Base-by-base conservation (phyloP, 23 tunicate species). In the Trididemnum clinides region DNA sequence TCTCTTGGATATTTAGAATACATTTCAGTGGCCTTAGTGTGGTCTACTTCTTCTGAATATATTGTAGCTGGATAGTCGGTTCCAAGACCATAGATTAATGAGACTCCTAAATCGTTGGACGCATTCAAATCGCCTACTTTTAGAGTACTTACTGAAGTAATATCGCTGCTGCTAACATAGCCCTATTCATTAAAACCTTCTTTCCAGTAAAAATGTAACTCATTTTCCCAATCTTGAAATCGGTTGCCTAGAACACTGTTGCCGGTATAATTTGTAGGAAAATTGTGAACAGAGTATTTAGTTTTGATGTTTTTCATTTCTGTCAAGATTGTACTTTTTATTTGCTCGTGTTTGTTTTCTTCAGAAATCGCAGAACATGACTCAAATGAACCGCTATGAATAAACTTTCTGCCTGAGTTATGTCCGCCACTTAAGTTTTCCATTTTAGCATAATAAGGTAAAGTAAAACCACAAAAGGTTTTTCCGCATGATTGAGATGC, bases 221-320 rank as follows among this genome's bases (percentile, higher is more conserved):
- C 69, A 10, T 78, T 7, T 25, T 74, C 28, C 83, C 83, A 78
- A 23, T 51, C 69, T 2, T 78, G 38, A 54, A 78, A 78, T 10
- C 21, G 27, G 26, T 6, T 25, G 18, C 25, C 25, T 6, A 66
- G 5, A 66, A 37, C 7, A 4, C 5, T 29, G 36, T 29, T 69
- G 12, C 21, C 36, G n/a, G n/a, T 62, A 4, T 12, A 12, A 5
- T 31, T 2, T 5, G 34, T 20, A 27, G 4, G 36, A 28, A 30
- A 20, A 7, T 36, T 6, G 28, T n/a, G 10, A 6, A 29, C 27
- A 26, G 64, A 28, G 30, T 89, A 89, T 34, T 84, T 84, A 2
- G 39, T 59, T 27, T 88, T 77, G 50, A 89, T 78, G 63, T 73
- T 72, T 62, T 64, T 54, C 94, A 89, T 89, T 51, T 81, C 94